Evolutionary conservation across 2,888 invertebrate species (phyloP).

Genomic region (Drosophila paramelanica): DNA sequence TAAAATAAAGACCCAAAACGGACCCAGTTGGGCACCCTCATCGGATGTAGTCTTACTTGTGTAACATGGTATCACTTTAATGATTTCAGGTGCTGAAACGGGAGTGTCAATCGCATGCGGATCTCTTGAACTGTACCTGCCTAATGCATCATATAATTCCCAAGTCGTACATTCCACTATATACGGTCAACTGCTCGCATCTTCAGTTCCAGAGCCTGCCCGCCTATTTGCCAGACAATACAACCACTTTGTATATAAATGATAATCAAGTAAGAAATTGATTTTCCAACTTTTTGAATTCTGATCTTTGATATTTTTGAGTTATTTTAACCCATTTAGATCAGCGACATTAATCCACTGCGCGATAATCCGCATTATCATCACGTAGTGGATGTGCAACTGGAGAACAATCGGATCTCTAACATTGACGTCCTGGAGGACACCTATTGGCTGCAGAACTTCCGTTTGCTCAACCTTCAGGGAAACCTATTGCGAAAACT

Average conservation of each 20-base stretch:
- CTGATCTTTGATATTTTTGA: not conserved
- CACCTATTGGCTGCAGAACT: conserved; percentile 91
- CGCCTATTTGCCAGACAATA: conserved; percentile 82
- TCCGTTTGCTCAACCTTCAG: conserved; percentile 91
- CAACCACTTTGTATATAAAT: conserved; percentile 82
- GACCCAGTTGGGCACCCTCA: too few species aligned
- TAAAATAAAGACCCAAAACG: too few species aligned
- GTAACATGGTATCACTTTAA: too few species aligned
- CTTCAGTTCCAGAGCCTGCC: conserved; percentile 81
- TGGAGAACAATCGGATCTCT: conserved; percentile 91
- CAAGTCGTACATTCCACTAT: conserved; percentile 82
- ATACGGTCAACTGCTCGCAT: conserved; percentile 84
- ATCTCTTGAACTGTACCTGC: conserved; percentile 83
- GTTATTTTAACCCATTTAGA: conserved; percentile 85
- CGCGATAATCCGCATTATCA: conserved; percentile 89
- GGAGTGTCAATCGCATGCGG: conserved; percentile 81
- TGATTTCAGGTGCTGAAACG: conserved; percentile 28
- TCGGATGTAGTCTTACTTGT: not conserved
- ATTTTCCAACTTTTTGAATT: not conserved
- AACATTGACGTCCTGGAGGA: conserved; percentile 90
- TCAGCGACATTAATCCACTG: conserved; percentile 89
- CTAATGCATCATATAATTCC: conserved; percentile 83
- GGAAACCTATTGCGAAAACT: conserved; percentile 91
- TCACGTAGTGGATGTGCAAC: conserved; percentile 89
- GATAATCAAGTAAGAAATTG: conserved; percentile 78